phyloP scores from a whole-genome alignment of 1,140 invertebrate genomes.

The Hetaerina americana region DNA sequence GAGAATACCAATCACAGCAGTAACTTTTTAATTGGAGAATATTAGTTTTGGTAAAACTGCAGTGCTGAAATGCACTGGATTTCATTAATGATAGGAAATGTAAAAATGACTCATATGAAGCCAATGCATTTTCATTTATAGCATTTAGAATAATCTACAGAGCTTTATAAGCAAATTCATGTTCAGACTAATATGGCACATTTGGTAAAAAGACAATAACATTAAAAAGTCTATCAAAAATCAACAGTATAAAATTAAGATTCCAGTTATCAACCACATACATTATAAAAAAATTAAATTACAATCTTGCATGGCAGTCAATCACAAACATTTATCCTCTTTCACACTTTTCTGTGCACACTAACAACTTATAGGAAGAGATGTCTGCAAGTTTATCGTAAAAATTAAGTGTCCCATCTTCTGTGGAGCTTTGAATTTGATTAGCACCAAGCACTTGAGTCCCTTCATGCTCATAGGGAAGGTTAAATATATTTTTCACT shows the following conservation, averaged over 20 bases:
- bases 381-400: neutral
- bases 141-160: too few species aligned
- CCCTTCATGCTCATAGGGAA: neutral
- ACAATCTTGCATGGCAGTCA: neutral
- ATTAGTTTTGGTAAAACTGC: too few species aligned
- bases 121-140: too few species aligned
- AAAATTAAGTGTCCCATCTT: neutral
- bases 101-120: too few species aligned
- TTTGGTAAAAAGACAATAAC: neutral
- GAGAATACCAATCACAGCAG: too few species aligned
- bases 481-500: neutral
- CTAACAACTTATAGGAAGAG: neutral
- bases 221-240: conserved; percentile 1
- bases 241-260: neutral
- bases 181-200: too few species aligned
- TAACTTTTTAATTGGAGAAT: too few species aligned
- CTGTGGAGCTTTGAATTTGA: neutral
- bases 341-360: neutral
- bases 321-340: neutral
- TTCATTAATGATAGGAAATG: too few species aligned
- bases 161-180: too few species aligned
- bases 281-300: neutral
- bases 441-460: neutral
- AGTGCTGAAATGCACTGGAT: too few species aligned
- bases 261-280: neutral